Evolutionary conservation across 2,888 invertebrate genomes (phyloP).

Genomic region (Theodoxus fluviatilis): DNA sequence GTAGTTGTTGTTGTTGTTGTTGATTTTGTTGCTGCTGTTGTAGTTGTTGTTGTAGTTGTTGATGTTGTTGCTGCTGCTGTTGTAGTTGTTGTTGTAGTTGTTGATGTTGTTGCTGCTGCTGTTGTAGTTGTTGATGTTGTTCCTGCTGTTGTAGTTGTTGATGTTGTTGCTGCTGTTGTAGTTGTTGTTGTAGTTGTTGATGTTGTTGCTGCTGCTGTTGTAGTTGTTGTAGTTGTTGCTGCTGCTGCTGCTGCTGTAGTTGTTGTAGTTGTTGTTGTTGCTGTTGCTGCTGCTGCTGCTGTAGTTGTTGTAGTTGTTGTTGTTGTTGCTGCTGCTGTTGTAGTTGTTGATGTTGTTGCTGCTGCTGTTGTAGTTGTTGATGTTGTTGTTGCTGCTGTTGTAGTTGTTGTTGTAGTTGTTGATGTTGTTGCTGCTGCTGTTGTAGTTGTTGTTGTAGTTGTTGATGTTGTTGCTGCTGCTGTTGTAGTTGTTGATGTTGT

Average conservation of each 20-base stretch:
- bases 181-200: background rate
- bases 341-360: background rate
- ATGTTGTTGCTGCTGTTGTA: background rate
- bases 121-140: background rate
- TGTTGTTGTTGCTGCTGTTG: background rate
- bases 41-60: background rate
- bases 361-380: background rate
- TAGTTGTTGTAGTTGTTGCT: background rate
- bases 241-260: background rate
- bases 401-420: conserved; percentile 8
- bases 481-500: too few relatives aligned
- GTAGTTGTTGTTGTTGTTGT: background rate
- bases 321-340: background rate
- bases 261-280: conserved; percentile 12
- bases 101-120: background rate
- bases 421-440: background rate
- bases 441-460: background rate
- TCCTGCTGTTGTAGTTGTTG: background rate
- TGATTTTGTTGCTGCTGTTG: conserved; percentile 6
- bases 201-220: background rate
- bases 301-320: background rate
- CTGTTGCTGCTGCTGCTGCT: background rate
- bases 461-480: too few relatives aligned
- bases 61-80: background rate
- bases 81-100: background rate